Base-by-base conservation (phyloP, 2,113 vertebrate species). In the Fregetta grallaria region DNA sequence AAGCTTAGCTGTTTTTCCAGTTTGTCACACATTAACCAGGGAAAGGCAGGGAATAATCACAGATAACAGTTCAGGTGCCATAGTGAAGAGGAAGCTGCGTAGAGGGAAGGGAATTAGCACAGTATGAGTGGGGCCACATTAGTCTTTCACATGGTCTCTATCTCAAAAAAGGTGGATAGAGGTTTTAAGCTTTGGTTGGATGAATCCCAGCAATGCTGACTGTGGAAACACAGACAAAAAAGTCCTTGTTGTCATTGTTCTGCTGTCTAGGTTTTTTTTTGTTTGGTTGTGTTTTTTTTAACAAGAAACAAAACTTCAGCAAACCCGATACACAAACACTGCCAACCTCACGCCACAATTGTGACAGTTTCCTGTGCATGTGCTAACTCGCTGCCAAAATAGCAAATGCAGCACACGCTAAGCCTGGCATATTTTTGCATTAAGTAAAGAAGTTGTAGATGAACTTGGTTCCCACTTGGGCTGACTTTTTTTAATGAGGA, bases 401-500 rank as follows among this genome's bases (percentile, higher is more conserved):
- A 91, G 61, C 53, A 85, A 87, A 89, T 87, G 58, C 61, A 94
- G 53, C 87, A 95, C 72, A 82, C 14, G 7, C 72, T 84, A 66
- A 95, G 20, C 32, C 56, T 87, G 91, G 67, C 58, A 44, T 88
- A 58, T 38, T 84, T 90, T 66, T 80, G 53, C 55, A 80, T 88
- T 90, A 77, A 88, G 65, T 53, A 83, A 94, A 82, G 63, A 95
- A 93, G 32, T 49, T 29, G 68, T 63, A 81, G 56, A 93, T 86
- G 73, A 96, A 88, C 84, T 88, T 81, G 34, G 36, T 91, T 96
- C 90, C 84, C 72, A 50, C 26, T 85, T 95, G 40, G 30, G 25
- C 32, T 94, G 76, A 84, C 77, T 82, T 94, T 89, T 94, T 72
- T 80, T 96, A 92, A 90, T 92, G 79, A 95, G 59, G 62, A 74